A percentile compares a stretch with the other conserved stretches of the same genome.
These are phyloP conservation scores for Daktulosphaira vitifoliae DNA, from an alignment of 1,140 invertebrate species.

Conservation along the genomic window DNA sequence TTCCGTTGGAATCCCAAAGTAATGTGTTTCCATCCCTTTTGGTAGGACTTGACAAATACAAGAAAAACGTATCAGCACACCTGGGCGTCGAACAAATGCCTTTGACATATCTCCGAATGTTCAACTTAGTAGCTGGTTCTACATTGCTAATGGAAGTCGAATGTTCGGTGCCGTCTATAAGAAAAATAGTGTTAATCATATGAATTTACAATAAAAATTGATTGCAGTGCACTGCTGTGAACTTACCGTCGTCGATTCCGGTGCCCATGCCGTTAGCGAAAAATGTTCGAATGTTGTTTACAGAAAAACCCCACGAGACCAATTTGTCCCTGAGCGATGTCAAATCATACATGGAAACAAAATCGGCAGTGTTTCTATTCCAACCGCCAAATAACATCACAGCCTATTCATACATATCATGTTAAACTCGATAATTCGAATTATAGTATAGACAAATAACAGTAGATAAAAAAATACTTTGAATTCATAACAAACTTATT, in stretches of 20 bases:
- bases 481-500: too few species aligned
- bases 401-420: constrained; percentile 44
- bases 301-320: constrained; percentile 46
- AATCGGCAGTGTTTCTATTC: constrained; percentile 46
- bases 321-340: constrained; percentile 45
- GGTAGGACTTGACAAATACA: constrained; percentile 49
- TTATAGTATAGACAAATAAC: too few species aligned
- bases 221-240: too few species aligned
- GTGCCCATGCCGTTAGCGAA: constrained; percentile 46
- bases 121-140: constrained; percentile 45
- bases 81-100: constrained; percentile 45
- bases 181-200: neutral
- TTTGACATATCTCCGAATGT: constrained; percentile 47
- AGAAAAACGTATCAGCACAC: constrained; percentile 48
- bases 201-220: too few species aligned
- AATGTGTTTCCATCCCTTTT: constrained; percentile 46
- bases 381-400: constrained; percentile 50
- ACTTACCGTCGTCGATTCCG: constrained; percentile 1
- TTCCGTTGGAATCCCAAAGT: constrained; percentile 48
- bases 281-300: constrained; percentile 49
- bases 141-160: constrained; percentile 37
- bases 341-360: constrained; percentile 43
- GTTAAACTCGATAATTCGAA: too few species aligned
- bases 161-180: constrained; percentile 40
- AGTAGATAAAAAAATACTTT: too few species aligned